Percentiles rank a stretch among this genome's conserved stretches.
phyloP scores from a whole-genome alignment of 1,140 invertebrate genomes.

The Drosophila orosa region DNA sequence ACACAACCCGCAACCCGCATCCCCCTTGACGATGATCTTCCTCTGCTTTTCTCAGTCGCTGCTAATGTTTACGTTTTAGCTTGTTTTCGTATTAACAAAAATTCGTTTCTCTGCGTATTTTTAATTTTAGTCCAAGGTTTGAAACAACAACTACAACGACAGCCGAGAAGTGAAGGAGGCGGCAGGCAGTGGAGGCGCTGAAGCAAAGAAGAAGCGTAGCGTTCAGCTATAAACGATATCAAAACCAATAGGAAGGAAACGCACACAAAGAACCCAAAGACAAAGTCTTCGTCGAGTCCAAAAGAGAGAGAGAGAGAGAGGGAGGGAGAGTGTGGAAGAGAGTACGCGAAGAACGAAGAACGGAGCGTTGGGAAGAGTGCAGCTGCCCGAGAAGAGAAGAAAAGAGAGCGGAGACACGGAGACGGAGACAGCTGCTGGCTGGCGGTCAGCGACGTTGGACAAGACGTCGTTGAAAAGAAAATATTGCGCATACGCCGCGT shows the following conservation, averaged over 20 bases:
- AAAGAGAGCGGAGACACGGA: conserved; percentile 1
- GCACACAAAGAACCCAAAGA: conserved; percentile 48
- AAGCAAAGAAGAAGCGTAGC: conserved; percentile 9
- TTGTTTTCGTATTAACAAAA: conserved; percentile 73
- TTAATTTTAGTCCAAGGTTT: conserved; percentile 84
- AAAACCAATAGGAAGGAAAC: conserved; percentile 63
- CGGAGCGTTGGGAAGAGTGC: conserved; percentile 1
- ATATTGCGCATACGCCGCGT: conserved; percentile 76
- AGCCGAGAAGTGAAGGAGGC: not conserved
- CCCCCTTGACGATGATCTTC: too few relatives aligned
- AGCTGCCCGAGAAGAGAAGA: not conserved
- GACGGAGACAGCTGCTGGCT: conserved; percentile 24
- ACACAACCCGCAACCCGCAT: too few relatives aligned
- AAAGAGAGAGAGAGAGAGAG: not conserved
- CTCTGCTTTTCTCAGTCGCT: conserved; percentile 9
- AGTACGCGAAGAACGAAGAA: conserved; percentile 1
- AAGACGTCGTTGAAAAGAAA: conserved; percentile 39
- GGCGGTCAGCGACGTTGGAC: conserved; percentile 51
- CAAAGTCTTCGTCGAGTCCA: conserved; percentile 56
- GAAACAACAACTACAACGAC: conserved; percentile 62
- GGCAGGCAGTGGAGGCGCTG: not conserved
- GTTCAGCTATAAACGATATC: conserved; percentile 68
- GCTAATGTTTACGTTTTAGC: conserved; percentile 67
- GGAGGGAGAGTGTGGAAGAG: not conserved
- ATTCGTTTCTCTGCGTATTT: conserved; percentile 69